Evolutionary conservation across 2,888 invertebrate species (phyloP).

Genomic region (Lepidonotus clava): DNA sequence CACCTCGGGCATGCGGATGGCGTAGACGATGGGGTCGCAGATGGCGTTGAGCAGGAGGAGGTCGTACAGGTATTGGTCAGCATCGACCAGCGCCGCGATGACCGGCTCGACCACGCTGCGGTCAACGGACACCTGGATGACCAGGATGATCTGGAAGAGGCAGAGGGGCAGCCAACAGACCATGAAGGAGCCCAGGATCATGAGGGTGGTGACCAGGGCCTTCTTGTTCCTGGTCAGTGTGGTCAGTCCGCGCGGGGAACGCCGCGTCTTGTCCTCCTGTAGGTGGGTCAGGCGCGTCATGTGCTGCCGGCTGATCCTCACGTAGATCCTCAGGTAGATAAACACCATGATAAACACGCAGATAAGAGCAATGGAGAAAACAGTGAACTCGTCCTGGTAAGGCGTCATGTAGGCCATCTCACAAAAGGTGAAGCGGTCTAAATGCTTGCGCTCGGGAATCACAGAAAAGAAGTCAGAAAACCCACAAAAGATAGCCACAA

Average conservation of each 20-base stretch:
- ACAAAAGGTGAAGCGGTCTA: constrained; percentile 68
- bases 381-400: constrained; percentile 71
- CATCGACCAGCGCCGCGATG: neutral
- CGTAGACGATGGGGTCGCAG: constrained; percentile 64
- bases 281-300: neutral
- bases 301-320: constrained; percentile 63
- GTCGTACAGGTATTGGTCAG: constrained; percentile 60
- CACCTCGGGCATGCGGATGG: constrained; percentile 60
- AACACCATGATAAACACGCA: constrained; percentile 69
- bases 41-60: constrained; percentile 63
- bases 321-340: constrained; percentile 71
- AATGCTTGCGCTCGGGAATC: constrained; percentile 56
- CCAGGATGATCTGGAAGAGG: constrained; percentile 57
- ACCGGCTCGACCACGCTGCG: neutral
- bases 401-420: constrained; percentile 68
- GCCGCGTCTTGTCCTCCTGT: neutral
- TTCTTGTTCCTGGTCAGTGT: constrained; percentile 55
- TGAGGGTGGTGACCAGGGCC: constrained; percentile 63
- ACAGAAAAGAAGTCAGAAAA: constrained; percentile 63
- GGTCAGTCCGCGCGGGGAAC: neutral
- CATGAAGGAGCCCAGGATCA: constrained; percentile 64
- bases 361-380: constrained; percentile 69
- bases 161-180: constrained; percentile 64
- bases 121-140: constrained; percentile 57
- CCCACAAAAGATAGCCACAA: constrained; percentile 59